A percentile compares a stretch with the other conserved stretches of the same genome.
Evolutionary conservation across 2,113 vertebrate genomes (phyloP).

Genomic region (Piliocolobus tephrosceles): DNA sequence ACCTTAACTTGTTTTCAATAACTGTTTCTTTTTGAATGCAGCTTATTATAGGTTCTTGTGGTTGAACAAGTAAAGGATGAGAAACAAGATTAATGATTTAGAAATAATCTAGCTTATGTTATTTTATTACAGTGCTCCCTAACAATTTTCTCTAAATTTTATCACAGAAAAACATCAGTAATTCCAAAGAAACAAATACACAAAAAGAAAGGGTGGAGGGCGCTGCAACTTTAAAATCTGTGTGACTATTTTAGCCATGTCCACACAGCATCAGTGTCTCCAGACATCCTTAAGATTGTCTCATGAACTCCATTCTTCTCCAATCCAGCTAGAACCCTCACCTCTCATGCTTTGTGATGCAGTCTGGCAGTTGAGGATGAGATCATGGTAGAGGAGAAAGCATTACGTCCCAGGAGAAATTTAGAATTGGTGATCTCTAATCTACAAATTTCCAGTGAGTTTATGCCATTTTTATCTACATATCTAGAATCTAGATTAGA

Average conservation of each 20-base stretch:
- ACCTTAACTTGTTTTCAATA: slow-evolving; percentile 7
- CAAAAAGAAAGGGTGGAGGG: background rate
- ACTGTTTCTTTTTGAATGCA: slow-evolving; percentile 6
- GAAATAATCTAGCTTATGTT: background rate
- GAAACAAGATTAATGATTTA: background rate
- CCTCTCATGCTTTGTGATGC: background rate
- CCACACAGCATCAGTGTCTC: background rate
- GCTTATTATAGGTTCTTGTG: background rate
- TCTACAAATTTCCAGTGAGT: background rate
- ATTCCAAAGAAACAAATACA: background rate
- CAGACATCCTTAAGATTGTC: background rate
- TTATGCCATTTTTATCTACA: background rate
- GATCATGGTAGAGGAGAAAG: background rate
- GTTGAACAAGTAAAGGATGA: background rate
- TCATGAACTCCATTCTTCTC: background rate
- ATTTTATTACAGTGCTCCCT: background rate
- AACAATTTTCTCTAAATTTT: background rate
- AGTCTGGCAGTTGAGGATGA: background rate
- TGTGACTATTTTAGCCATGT: background rate
- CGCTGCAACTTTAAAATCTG: background rate
- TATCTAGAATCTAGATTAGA: background rate
- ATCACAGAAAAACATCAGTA: background rate
- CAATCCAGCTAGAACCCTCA: background rate
- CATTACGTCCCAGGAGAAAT: background rate
- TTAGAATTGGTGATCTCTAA: background rate